Base-by-base conservation (phyloP, 1,140 invertebrate genomes). In the Pseudomyrmex sp. region DNA sequence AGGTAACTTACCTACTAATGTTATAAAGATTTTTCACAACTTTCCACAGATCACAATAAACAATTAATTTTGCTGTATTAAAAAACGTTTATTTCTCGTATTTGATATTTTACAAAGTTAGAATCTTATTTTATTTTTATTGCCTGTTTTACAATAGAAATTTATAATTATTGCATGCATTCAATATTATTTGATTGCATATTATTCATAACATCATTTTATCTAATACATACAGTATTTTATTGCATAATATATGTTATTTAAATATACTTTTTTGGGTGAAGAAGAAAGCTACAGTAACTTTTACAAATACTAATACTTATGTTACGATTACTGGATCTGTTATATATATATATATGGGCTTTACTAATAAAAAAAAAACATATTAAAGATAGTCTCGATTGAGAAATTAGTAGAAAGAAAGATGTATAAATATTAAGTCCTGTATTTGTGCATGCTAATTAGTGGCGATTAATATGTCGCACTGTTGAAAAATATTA, bases 381-480 rank as follows among this genome's bases (percentile, higher is more conserved):
- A 35, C 35, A 0, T 7, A 35, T 7, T 7, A 7, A 35, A 7
- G 35, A 35, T 35, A 35, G 7, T 35, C 35, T 35, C 2, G 13
- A 59, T 72, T 72, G 48, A 54, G 44, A 76, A 10, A 10, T 50
- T 12, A 7, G 46, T 26, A 44, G 10, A 72, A 50, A 48, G 26
- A n/a, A 48, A 48, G 4, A 46, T 56, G 58, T 46, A 54, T 12
- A 35, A 50, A 13, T 77, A 68, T 77, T 8, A 18, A n/a, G 9
- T 70, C 18, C 2, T 48, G 50, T 59, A 8, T 70, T 15, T 79
- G 12, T 80, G 76, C 76, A 80, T 80, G 76, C 46, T 80, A 70
- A 20, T 50, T 72, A 70, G 59, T 72, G 15, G 13, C 26, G 46
- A 69, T 52, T 4, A 70, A 35, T 59, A 44, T 13, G 15, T 56